Conservation (phyloP, 1,140 invertebrate species). For the Philopotamus ludificatus region DNA sequence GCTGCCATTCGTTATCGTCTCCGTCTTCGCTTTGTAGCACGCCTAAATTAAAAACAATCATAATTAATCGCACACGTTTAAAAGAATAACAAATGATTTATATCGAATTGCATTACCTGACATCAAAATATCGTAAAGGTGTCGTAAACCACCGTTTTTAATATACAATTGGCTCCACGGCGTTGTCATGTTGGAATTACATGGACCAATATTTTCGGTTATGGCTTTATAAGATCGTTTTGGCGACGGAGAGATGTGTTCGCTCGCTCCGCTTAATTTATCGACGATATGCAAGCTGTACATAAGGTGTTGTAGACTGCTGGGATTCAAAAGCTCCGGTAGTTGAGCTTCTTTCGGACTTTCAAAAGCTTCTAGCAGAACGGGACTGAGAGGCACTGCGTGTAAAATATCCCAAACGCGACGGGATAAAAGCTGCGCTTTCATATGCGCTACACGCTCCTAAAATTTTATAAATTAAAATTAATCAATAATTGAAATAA, state of each 20-base stretch:
- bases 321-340: constrained; percentile 76
- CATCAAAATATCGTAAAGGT: constrained; percentile 91
- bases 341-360: constrained; percentile 66
- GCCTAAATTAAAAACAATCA: constrained; percentile 48
- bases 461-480: constrained; percentile 45
- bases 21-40: constrained; percentile 66
- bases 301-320: constrained; percentile 90
- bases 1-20: constrained; percentile 86
- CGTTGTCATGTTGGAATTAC: constrained; percentile 45
- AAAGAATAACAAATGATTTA: background rate
- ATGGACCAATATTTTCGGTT: constrained; percentile 47
- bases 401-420: constrained; percentile 93
- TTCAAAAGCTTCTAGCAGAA: constrained; percentile 80
- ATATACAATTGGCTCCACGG: constrained; percentile 80
- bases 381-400: constrained; percentile 84
- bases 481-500: constrained; percentile 11
- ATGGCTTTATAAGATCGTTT: constrained; percentile 38
- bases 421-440: constrained; percentile 85
- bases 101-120: constrained; percentile 63
- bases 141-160: constrained; percentile 78
- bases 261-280: constrained; percentile 52
- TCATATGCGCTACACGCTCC: constrained; percentile 81
- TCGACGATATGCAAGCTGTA: constrained; percentile 93
- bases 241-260: constrained; percentile 40
- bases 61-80: background rate